These are phyloP conservation scores for Gasterosteus nipponicus DNA, from an alignment of 2,113 vertebrate species.

Conservation along the genomic window DNA sequence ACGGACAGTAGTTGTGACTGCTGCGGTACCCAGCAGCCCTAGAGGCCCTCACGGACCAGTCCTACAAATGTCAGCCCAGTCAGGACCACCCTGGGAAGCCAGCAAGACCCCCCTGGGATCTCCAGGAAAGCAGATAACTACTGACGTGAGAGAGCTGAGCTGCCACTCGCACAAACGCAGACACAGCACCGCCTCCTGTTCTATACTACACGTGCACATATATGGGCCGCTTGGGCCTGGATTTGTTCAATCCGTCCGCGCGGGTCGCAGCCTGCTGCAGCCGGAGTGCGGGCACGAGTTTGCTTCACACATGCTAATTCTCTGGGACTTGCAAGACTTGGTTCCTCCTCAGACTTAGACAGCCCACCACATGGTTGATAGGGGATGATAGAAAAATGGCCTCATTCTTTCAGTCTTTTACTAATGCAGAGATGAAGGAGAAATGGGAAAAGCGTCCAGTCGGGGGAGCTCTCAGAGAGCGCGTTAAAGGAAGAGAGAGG, in stretches of 20 bases:
- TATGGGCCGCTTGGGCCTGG: conserved; percentile 25
- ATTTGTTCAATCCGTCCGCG: conserved; percentile 22
- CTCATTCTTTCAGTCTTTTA: conserved; percentile 70
- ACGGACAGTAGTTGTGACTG: conserved; percentile 58
- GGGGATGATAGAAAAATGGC: conserved; percentile 53
- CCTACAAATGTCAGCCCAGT: conserved; percentile 72
- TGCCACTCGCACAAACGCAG: conserved; percentile 25
- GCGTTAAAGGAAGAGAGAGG: conserved; percentile 4
- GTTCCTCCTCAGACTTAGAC: conserved; percentile 26
- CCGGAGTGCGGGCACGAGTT: background rate
- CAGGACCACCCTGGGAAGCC: conserved; percentile 66
- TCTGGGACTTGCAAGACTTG: conserved; percentile 24
- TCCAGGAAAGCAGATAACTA: conserved; percentile 61
- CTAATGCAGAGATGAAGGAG: conserved; percentile 43
- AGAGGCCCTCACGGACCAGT: conserved; percentile 63
- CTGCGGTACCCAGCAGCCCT: conserved; percentile 52
- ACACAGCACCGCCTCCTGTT: conserved; percentile 14
- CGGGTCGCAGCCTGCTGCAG: conserved; percentile 21
- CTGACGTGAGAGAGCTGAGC: conserved; percentile 56
- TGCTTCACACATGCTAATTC: conserved; percentile 20
- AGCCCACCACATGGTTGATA: conserved; percentile 33
- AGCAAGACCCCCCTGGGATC: conserved; percentile 57
- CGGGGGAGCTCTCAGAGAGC: conserved; percentile 30
- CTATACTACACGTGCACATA: conserved; percentile 28
- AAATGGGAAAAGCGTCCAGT: conserved; percentile 40